Conservation (phyloP, 2,113 vertebrate species). For the Labeo rohita region DNA sequence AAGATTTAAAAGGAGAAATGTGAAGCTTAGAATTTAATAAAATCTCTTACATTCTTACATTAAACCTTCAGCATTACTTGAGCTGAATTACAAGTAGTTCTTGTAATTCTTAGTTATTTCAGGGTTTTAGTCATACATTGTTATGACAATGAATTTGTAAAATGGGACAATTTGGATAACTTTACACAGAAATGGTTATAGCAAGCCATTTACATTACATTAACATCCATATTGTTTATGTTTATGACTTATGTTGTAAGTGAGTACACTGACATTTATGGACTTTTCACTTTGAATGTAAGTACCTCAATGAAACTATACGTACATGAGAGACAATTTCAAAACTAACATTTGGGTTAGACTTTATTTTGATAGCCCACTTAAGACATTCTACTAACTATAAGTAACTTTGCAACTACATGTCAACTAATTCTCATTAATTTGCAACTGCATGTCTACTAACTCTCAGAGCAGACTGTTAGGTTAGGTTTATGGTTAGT, state of each 20-base stretch:
- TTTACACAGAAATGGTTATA: background rate
- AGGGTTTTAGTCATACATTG: background rate
- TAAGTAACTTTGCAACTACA: no score
- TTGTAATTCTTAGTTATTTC: background rate
- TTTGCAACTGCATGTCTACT: no score
- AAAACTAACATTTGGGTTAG: no score
- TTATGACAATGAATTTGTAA: background rate
- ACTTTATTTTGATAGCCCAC: no score
- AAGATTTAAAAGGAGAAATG: constrained; percentile 1
- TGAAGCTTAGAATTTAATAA: background rate
- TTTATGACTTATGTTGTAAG: background rate
- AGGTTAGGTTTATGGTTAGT: no score
- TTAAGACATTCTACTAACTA: no score
- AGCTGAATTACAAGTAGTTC: background rate
- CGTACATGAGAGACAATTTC: no score
- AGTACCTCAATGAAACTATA: background rate
- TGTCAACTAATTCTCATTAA: no score
- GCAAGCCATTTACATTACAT: background rate
- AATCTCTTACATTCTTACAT: background rate
- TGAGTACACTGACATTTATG: background rate
- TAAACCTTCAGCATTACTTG: background rate
- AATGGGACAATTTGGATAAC: background rate
- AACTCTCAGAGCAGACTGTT: no score
- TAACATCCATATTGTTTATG: background rate
- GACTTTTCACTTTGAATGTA: background rate